These are phyloP conservation scores for Himalopsyche tibetana DNA, from an alignment of 2,888 invertebrate genomes.

Conservation along the genomic window DNA sequence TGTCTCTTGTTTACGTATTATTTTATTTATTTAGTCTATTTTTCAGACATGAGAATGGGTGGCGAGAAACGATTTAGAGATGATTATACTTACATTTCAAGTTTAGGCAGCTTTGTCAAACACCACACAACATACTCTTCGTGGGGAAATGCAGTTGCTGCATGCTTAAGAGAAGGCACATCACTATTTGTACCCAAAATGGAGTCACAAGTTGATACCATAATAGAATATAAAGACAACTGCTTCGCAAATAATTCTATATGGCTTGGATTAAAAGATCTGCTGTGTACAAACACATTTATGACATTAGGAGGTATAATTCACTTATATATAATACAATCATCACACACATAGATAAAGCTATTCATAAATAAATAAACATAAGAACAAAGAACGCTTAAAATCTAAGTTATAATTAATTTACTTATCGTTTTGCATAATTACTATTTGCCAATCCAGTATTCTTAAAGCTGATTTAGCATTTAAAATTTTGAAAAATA, in stretches of 20 bases:
- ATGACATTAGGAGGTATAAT: background rate
- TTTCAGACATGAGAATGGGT: background rate
- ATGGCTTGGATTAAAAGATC: background rate
- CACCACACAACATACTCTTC: background rate
- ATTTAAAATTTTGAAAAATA: too few species aligned
- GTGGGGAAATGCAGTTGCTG: background rate
- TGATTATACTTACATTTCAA: background rate
- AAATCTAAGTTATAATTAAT: too few species aligned
- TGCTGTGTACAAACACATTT: background rate
- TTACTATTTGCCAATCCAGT: too few species aligned
- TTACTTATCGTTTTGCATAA: too few species aligned
- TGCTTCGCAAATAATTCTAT: background rate
- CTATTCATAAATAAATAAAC: too few species aligned
- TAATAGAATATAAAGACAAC: background rate
- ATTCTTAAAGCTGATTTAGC: too few species aligned
- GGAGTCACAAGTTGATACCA: background rate
- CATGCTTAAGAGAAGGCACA: background rate
- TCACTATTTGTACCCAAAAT: background rate
- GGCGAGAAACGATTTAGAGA: background rate
- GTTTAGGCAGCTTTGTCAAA: background rate
- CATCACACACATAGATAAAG: too few species aligned
- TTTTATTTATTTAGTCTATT: background rate
- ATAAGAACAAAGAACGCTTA: too few species aligned
- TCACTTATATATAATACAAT: too few species aligned
- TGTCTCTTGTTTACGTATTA: background rate